Evolutionary conservation across 2,113 vertebrate genomes (phyloP).

Genomic region (Prinia subflava): DNA sequence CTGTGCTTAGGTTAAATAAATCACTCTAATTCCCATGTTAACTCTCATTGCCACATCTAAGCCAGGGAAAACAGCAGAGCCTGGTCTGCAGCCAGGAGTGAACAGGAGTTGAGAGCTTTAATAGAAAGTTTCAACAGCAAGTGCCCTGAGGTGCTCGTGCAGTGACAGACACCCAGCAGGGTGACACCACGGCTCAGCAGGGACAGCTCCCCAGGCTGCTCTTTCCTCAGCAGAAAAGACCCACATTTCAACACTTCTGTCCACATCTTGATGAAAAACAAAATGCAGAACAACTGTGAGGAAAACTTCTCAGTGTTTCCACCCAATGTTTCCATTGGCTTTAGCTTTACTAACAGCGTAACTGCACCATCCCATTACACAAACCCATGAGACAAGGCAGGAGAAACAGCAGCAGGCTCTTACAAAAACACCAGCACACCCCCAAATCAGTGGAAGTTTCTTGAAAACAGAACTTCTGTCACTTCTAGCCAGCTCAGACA

Average conservation of each 20-base stretch:
- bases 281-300: neutral
- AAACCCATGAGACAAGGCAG: neutral
- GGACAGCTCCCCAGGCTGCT: neutral
- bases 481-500: neutral
- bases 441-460: neutral
- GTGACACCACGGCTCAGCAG: neutral
- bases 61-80: neutral
- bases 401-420: neutral
- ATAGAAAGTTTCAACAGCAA: neutral
- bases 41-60: conserved; percentile 8
- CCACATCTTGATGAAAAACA: neutral
- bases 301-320: neutral
- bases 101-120: neutral
- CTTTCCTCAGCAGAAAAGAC: neutral
- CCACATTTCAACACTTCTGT: neutral
- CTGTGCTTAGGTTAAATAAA: conserved; percentile 10
- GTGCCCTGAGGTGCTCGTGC: neutral
- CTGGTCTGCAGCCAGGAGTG: neutral
- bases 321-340: rapidly evolving
- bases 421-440: neutral
- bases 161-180: neutral
- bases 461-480: neutral
- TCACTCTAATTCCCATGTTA: conserved; percentile 11
- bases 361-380: neutral
- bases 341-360: neutral